phyloP scores from a whole-genome alignment of 2,797 vertebrate species.

The Cryptoprocta ferox region DNA sequence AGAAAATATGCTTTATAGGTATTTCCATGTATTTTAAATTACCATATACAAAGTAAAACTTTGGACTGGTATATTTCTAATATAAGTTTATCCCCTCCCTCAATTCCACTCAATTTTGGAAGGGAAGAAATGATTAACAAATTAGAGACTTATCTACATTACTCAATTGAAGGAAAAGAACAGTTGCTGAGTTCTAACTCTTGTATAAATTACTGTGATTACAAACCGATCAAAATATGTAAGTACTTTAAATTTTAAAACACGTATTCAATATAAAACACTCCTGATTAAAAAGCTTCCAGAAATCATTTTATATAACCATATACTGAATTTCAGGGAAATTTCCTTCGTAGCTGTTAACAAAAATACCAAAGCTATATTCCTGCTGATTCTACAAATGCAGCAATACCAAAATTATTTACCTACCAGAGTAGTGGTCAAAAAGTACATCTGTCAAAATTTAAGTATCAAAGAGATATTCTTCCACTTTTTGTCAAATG shows the following conservation, averaged over 20 bases:
- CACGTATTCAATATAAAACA: neutral
- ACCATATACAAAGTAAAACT: neutral
- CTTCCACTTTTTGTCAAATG: neutral
- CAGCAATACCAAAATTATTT: neutral
- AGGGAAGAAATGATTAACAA: neutral
- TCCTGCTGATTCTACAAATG: neutral
- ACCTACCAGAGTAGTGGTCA: neutral
- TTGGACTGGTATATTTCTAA: slow-evolving; percentile 13
- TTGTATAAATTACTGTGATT: slow-evolving; percentile 52
- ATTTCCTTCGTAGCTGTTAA: slow-evolving; percentile 7
- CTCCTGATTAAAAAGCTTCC: neutral
- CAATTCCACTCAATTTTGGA: neutral
- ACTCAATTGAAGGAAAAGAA: slow-evolving; percentile 49
- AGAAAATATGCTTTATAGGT: neutral
- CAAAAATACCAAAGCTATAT: neutral
- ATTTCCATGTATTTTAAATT: slow-evolving; percentile 20
- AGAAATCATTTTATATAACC: neutral
- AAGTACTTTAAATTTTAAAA: slow-evolving; percentile 52
- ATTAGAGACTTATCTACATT: neutral
- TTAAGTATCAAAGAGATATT: neutral
- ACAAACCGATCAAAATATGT: slow-evolving; percentile 2
- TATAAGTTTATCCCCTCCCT: neutral
- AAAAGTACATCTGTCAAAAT: neutral
- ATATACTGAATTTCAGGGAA: slow-evolving; percentile 5
- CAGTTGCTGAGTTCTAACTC: neutral